Evolutionary conservation across 2,113 vertebrate species (phyloP).

Genomic region (Pipra filicauda): DNA sequence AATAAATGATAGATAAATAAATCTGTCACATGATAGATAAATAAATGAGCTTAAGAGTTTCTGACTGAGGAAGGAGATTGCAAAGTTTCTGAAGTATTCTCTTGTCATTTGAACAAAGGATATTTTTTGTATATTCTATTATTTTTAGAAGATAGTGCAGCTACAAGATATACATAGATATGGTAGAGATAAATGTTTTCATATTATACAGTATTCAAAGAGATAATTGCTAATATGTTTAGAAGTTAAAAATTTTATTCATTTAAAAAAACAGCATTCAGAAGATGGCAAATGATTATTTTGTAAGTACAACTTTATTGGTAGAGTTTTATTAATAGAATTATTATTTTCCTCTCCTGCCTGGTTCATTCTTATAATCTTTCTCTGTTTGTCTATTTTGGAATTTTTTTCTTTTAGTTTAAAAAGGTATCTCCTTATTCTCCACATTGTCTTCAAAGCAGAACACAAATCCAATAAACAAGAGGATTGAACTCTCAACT

Average conservation of each 20-base stretch:
- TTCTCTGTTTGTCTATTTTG: background rate
- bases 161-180: background rate
- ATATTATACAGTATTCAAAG: background rate
- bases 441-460: background rate
- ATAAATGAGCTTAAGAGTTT: background rate
- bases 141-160: background rate
- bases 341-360: background rate
- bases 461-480: background rate
- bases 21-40: background rate
- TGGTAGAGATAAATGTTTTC: background rate
- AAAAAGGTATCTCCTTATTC: background rate
- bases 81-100: background rate
- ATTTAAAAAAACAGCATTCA: background rate
- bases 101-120: background rate
- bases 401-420: background rate
- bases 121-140: background rate
- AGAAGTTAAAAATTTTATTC: background rate
- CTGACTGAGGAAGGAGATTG: background rate
- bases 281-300: background rate
- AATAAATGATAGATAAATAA: background rate
- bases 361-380: background rate
- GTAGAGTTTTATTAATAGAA: background rate
- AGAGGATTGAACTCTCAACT: constrained; percentile 21
- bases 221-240: background rate
- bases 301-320: background rate